Evolutionary conservation across 2,888 invertebrate genomes (phyloP), one percentile per base, ranked within the genome.

Genomic region (Coronaproctus castanopsis): DNA sequence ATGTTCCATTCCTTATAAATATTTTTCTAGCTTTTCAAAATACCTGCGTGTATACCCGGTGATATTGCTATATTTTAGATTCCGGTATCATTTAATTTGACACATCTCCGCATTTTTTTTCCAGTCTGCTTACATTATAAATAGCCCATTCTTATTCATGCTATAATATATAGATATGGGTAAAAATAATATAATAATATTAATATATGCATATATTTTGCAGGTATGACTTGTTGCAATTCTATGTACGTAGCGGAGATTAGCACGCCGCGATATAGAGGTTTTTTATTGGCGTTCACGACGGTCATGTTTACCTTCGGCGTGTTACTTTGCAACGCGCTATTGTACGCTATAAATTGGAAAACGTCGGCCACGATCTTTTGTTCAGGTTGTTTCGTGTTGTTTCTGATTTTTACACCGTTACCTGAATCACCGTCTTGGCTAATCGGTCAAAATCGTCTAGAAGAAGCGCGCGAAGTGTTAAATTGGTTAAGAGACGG

Each of bases 351-450:
- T 14, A 21, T 56, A 1, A 49, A 36, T 1, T 56, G 56, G 56
- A 8, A 24, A 5, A 36, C 19, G 5, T 36, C 49, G 18, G 24
- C 56, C 10, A 2, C 21, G n/a, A 48, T 56, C 18, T 56, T 48
- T 24, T n/a, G n/a, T n/a, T 19, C 21, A 2, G 56, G 48, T 14
- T 1, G 36, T 18, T 18, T 49, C 2, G 49, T 24, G 5, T 2
- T 21, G 2, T 49, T 24, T 3, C 21, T 56, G 21, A 3, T 49
- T 10, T 22, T 56, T 14, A 19, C 56, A 8, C 49, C 18, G 1
- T 48, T 56, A 48, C 56, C 56, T 14, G 56, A 56, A 48, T 56
- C 56, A 22, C 56, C 56, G 8, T 22, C 49, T 1, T 56, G 56
- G 56, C 20, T 56, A 18, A 22, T 48, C 19, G 5, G 22, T 20